A percentile compares a stretch with the other conserved stretches of the same genome.
Evolutionary conservation across 2,888 invertebrate species (phyloP).

Genomic region (Neoaliturus tenellus): DNA sequence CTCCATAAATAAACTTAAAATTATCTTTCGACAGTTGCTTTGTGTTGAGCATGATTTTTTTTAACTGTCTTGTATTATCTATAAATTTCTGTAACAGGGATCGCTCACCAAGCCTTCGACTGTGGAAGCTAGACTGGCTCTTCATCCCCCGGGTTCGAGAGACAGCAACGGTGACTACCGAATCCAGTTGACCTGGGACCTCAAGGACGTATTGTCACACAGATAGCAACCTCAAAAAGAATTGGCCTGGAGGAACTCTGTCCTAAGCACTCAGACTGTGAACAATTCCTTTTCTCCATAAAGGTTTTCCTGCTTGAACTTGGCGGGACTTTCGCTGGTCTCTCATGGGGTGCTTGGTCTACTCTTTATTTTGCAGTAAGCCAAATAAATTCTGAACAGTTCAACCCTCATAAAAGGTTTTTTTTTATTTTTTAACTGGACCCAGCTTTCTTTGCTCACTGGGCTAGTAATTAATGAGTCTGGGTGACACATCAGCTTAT

Average conservation of each 20-base stretch:
- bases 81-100: too few species aligned
- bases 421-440: too few species aligned
- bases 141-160: background rate
- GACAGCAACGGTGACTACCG: background rate
- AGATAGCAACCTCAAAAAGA: background rate
- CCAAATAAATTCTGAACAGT: constrained; percentile 6
- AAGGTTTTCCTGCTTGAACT: constrained; percentile 9
- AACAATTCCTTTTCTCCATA: background rate
- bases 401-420: too few species aligned
- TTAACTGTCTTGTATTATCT: too few species aligned
- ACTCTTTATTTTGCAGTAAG: background rate
- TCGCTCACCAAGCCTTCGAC: background rate
- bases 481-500: too few species aligned
- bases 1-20: too few species aligned
- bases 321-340: background rate
- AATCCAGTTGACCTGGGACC: background rate
- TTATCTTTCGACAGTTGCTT: too few species aligned
- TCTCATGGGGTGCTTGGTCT: constrained; percentile 34
- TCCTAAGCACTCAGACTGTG: constrained; percentile 12
- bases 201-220: background rate
- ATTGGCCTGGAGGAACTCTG: constrained; percentile 4
- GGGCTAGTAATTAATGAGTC: too few species aligned
- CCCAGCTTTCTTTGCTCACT: too few species aligned
- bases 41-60: too few species aligned
- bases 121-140: background rate